Base-by-base conservation (phyloP, 2,113 vertebrate species). In the Platysteira castanea region DNA sequence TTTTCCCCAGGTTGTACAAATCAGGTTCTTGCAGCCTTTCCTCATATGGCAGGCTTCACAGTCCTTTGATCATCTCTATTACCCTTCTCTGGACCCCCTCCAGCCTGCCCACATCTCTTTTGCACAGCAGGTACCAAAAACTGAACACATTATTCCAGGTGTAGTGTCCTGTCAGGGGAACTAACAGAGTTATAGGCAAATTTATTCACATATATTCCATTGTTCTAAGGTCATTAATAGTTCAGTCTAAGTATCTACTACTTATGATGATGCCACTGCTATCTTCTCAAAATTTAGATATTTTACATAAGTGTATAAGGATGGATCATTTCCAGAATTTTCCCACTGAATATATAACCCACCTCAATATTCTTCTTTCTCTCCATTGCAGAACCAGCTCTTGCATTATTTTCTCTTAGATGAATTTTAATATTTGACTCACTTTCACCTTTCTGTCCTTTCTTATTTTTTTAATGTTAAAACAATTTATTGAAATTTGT, bases 151-250 rank as follows among this genome's bases (percentile, higher is more conserved):
- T 63, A 24, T 54, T 63, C 30, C 28, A 63, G 20, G 13, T 52
- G 9, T 13, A 18, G 28, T 52, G 1, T 86, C 7, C 26, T 84
- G 35, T 28, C 1, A 63, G 33, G 10, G 2, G 7, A 80, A 24
- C 6, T 64, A 23, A 15, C 8, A 37, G 3, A 35, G 1, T 44
- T 41, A 49, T 7, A 41, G 12, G 5, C 22, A 54, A 69, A 78
- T 56, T 33, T 65, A 19, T 47, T 74, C 2, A 0, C 10, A 21
- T 2, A 24, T 44, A 23, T 6, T 15, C 4, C 2, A 4, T 52
- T 69, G 3, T 70, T 78, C 31, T 39, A 49, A 61, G 14, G 9
- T 65, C 14, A 24, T 76, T 77, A n/a, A n/a, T 63, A 83, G 42
- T 24, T 57, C 42, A 46, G 3, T 71, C 10, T 49, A 89, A 41